Conservation (phyloP, 1,140 invertebrate species). For the Danaus melanippus region DNA sequence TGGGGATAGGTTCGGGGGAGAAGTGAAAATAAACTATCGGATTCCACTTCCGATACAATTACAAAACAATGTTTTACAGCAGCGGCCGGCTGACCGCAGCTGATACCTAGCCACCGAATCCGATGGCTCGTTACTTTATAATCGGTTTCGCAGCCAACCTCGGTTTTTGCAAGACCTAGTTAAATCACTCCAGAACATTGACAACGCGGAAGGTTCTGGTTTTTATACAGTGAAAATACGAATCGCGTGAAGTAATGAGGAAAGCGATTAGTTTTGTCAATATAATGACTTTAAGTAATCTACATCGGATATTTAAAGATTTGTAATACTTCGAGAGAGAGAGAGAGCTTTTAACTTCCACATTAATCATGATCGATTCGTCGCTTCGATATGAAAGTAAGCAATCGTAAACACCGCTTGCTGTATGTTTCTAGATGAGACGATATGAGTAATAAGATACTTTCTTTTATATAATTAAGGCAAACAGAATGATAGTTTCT, state of each 20-base stretch:
- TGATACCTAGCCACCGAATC: slow-evolving; percentile 46
- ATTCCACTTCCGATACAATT: slow-evolving; percentile 67
- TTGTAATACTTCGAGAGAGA: no score
- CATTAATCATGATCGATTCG: no score
- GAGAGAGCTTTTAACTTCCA: no score
- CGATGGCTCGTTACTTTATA: slow-evolving; percentile 35
- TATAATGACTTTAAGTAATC: no score
- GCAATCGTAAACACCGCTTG: background rate
- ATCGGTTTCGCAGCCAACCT: slow-evolving; percentile 40
- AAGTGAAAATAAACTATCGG: slow-evolving; percentile 60
- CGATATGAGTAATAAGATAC: slow-evolving; percentile 15
- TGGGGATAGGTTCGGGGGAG: slow-evolving; percentile 32
- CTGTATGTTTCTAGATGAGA: background rate
- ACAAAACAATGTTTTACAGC: slow-evolving; percentile 54
- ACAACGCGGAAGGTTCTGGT: no score
- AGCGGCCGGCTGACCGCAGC: slow-evolving; percentile 51
- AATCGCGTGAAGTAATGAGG: no score
- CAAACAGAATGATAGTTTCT: slow-evolving; percentile 17
- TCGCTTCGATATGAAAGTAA: slow-evolving; percentile 1
- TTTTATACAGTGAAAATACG: no score
- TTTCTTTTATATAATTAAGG: slow-evolving; percentile 20
- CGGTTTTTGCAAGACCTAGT: slow-evolving; percentile 28
- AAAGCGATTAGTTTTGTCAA: no score
- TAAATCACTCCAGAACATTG: background rate
- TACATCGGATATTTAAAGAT: no score